phyloP scores from a whole-genome alignment of 2,888 invertebrate species.

The Chrysina gloriosa region DNA sequence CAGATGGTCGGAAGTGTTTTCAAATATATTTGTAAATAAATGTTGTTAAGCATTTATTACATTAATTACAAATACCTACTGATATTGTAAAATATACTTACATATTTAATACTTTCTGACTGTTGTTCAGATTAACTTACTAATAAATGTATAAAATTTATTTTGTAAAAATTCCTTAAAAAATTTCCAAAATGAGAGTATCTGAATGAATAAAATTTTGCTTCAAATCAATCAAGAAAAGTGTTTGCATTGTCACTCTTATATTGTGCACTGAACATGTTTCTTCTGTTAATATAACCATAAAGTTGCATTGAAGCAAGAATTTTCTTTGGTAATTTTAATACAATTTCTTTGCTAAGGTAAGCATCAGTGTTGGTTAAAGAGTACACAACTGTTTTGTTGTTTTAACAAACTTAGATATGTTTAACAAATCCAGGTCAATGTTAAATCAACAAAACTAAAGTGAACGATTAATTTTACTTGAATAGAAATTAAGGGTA shows the following conservation, averaged over 20 bases:
- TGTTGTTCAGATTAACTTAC: neutral
- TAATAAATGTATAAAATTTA: neutral
- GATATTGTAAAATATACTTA: neutral
- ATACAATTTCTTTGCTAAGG: neutral
- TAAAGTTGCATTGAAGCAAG: neutral
- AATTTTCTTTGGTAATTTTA: neutral
- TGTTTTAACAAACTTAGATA: neutral
- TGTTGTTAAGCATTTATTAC: too few species aligned
- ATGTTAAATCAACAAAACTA: neutral
- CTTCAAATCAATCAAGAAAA: neutral
- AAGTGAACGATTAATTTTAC: neutral
- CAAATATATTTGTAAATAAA: neutral
- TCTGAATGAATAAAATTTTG: neutral
- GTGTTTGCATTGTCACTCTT: neutral
- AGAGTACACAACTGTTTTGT: neutral
- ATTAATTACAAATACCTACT: neutral
- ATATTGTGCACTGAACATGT: neutral
- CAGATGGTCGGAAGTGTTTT: constrained; percentile 12
- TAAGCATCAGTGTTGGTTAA: neutral
- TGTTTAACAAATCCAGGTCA: neutral
- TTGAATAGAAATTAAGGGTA: neutral
- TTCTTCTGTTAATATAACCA: neutral
- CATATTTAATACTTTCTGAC: neutral
- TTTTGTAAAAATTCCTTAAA: neutral
- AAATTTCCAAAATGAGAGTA: neutral